A percentile compares a stretch with the other conserved stretches of the same genome.
Evolutionary conservation across 2,888 invertebrate genomes (phyloP).

Genomic region (Lepidocyrtoides sp.): DNA sequence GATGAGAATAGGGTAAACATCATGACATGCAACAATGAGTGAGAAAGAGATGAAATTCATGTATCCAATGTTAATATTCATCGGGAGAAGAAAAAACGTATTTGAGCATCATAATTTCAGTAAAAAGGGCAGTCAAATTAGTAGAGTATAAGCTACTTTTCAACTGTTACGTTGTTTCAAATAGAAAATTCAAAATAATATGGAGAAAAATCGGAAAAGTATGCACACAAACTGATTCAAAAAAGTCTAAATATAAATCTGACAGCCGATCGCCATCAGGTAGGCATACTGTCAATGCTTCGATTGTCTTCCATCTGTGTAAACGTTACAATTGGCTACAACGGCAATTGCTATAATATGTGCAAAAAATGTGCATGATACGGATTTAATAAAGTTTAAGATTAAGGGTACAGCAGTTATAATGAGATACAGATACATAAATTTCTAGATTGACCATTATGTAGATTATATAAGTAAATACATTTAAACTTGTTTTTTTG

Average conservation of each 20-base stretch:
- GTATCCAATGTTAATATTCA: background rate
- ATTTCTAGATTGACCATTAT: background rate
- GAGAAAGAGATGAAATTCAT: background rate
- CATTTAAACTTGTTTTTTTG: too few species aligned
- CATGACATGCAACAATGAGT: too few species aligned
- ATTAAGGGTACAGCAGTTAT: background rate
- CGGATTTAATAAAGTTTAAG: background rate
- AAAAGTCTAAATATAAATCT: background rate
- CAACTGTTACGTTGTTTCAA: too few species aligned
- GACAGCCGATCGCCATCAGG: background rate
- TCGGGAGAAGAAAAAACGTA: background rate
- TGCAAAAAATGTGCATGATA: background rate
- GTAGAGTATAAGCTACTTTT: too few species aligned
- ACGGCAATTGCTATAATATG: too few species aligned
- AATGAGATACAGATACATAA: background rate
- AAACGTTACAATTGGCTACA: too few species aligned
- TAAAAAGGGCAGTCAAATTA: too few species aligned
- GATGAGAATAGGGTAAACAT: background rate
- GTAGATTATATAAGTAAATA: background rate
- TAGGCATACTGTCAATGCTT: background rate
- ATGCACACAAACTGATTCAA: background rate
- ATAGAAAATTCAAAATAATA: background rate
- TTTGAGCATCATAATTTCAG: too few species aligned
- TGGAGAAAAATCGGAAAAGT: background rate
- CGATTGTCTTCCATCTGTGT: background rate